phyloP scores from a whole-genome alignment of 2,888 invertebrate species.

The Salticus scenicus region DNA sequence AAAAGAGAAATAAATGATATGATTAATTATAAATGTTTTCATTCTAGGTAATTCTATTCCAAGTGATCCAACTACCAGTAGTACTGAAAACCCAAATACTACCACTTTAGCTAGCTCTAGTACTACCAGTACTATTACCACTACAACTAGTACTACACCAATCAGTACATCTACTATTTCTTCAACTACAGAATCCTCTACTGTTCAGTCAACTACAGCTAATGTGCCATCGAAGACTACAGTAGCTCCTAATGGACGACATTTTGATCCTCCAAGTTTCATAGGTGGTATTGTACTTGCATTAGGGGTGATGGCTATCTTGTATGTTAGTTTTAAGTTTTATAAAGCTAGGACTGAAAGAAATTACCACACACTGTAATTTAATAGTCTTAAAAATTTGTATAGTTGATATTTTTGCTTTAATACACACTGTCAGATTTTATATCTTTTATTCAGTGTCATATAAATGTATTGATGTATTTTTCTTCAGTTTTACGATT shows the following conservation, averaged over 20 bases:
- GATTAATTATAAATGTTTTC: no score
- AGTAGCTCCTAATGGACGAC: conserved; percentile 38
- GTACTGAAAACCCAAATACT: no score
- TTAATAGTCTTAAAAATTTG: background rate
- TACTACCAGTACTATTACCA: background rate
- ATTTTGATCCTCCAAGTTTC: conserved; percentile 76
- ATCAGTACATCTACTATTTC: background rate
- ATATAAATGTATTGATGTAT: background rate
- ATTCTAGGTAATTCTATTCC: no score
- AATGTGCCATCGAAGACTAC: conserved; percentile 32
- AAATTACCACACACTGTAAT: conserved; percentile 68
- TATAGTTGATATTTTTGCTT: conserved; percentile 2
- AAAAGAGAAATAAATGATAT: no score
- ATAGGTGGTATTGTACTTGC: conserved; percentile 88
- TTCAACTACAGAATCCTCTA: background rate
- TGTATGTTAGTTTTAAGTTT: conserved; percentile 89
- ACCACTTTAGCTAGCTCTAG: no score
- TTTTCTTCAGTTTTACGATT: background rate
- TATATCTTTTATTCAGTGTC: background rate
- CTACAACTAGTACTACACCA: background rate
- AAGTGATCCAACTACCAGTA: no score
- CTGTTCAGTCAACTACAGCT: background rate
- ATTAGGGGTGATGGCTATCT: conserved; percentile 85
- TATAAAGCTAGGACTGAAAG: conserved; percentile 83
- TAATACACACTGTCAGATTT: background rate